These are phyloP conservation scores for Rhogogaster chlorosoma DNA, from an alignment of 2,888 invertebrate genomes.

Conservation along the genomic window DNA sequence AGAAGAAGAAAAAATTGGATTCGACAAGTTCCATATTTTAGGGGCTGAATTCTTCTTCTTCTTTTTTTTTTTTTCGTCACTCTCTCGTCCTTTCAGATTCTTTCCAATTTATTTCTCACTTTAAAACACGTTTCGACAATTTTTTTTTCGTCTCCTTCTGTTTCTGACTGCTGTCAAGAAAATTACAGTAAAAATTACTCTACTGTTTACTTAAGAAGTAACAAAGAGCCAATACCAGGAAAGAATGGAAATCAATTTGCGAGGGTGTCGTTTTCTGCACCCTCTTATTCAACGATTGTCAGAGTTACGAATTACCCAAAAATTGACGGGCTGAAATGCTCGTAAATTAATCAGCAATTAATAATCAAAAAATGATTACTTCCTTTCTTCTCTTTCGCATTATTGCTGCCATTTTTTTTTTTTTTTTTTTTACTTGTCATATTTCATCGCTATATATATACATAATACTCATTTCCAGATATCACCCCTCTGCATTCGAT, in stretches of 20 bases:
- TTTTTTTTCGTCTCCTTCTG: too few relatives aligned
- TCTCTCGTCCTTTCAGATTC: too few relatives aligned
- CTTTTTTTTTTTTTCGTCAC: too few relatives aligned
- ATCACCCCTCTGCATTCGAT: not conserved
- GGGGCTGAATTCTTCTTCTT: too few relatives aligned
- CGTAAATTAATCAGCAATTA: not conserved
- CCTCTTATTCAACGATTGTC: not conserved
- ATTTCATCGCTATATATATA: too few relatives aligned
- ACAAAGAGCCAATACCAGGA: not conserved
- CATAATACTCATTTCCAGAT: not conserved
- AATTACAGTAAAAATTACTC: not conserved
- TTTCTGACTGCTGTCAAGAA: not conserved
- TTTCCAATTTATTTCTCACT: too few relatives aligned
- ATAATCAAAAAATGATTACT: not conserved
- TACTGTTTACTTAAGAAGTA: not conserved
- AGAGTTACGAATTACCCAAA: not conserved
- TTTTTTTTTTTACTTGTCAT: not conserved
- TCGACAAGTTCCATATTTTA: too few relatives aligned
- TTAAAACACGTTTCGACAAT: too few relatives aligned
- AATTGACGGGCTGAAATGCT: not conserved
- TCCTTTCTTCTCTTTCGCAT: not conserved
- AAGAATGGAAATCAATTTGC: not conserved
- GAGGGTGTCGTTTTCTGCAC: not conserved
- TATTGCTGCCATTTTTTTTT: not conserved
- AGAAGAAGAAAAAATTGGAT: too few relatives aligned